phyloP scores from a whole-genome alignment of 1,140 invertebrate species.

The Maniola jurtina region DNA sequence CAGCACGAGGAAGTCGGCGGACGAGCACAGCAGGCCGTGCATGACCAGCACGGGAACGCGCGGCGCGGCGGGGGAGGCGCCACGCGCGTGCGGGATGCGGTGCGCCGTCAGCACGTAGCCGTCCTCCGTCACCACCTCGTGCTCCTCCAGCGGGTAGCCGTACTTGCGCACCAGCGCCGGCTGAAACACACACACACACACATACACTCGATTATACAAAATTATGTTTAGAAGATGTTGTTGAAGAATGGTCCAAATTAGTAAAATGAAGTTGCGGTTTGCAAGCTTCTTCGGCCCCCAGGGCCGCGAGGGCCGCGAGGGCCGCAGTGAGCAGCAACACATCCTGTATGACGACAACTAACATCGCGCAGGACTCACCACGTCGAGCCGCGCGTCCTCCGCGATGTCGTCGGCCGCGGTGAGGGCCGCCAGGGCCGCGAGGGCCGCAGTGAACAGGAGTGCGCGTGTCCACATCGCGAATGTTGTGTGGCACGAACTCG shows the following conservation, averaged over 20 bases:
- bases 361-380: slow-evolving; percentile 2
- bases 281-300: no score
- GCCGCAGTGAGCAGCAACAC: no score
- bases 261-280: no score
- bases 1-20: slow-evolving; percentile 79
- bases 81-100: slow-evolving; percentile 70
- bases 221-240: no score
- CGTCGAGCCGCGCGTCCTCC: slow-evolving; percentile 16
- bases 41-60: slow-evolving; percentile 76
- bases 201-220: no score
- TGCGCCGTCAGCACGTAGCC: slow-evolving; percentile 80
- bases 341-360: no score
- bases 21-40: slow-evolving; percentile 80
- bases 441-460: neutral
- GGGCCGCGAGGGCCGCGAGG: no score
- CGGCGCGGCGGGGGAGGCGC: slow-evolving; percentile 8
- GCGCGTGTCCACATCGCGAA: neutral
- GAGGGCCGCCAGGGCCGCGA: neutral
- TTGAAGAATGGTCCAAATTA: no score
- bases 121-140: slow-evolving; percentile 76
- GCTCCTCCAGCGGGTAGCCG: slow-evolving; percentile 79
- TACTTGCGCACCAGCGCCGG: slow-evolving; percentile 36
- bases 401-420: slow-evolving; percentile 6
- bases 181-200: no score
- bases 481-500: no score